These are phyloP conservation scores for Pogonocherus hispidulus DNA, from an alignment of 2,888 invertebrate genomes.

Conservation along the genomic window DNA sequence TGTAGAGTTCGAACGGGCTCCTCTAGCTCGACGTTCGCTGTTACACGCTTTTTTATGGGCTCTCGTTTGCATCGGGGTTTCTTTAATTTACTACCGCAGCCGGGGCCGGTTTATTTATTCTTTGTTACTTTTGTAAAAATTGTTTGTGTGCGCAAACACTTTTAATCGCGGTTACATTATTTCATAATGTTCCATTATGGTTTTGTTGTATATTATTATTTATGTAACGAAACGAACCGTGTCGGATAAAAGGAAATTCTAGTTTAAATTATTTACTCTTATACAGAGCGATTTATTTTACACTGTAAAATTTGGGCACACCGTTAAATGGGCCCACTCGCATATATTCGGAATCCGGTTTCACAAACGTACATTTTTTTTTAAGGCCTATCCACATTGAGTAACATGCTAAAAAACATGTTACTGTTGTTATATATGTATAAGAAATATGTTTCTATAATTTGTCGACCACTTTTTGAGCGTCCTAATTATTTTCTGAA, in stretches of 20 bases:
- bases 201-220: slow-evolving; percentile 31
- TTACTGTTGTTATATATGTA: too few relatives aligned
- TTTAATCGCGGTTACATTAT: slow-evolving; percentile 29
- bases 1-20: slow-evolving; percentile 21
- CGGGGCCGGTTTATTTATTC: slow-evolving; percentile 29
- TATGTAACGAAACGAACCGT: slow-evolving; percentile 23
- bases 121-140: slow-evolving; percentile 19
- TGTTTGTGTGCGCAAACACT: slow-evolving; percentile 18
- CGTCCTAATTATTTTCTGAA: too few relatives aligned
- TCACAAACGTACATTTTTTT: too few relatives aligned
- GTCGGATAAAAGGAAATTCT: not conserved
- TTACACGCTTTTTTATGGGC: slow-evolving; percentile 25
- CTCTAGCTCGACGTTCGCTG: slow-evolving; percentile 10
- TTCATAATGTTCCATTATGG: slow-evolving; percentile 34
- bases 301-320: too few relatives aligned
- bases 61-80: slow-evolving; percentile 33
- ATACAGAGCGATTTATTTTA: too few relatives aligned
- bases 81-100: slow-evolving; percentile 33
- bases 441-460: too few relatives aligned
- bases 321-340: too few relatives aligned
- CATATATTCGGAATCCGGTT: too few relatives aligned
- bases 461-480: too few relatives aligned
- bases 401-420: too few relatives aligned
- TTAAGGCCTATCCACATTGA: too few relatives aligned
- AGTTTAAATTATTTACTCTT: too few relatives aligned